Base-by-base conservation (phyloP, 2,113 vertebrate genomes). In the Triplophysa tibetana region DNA sequence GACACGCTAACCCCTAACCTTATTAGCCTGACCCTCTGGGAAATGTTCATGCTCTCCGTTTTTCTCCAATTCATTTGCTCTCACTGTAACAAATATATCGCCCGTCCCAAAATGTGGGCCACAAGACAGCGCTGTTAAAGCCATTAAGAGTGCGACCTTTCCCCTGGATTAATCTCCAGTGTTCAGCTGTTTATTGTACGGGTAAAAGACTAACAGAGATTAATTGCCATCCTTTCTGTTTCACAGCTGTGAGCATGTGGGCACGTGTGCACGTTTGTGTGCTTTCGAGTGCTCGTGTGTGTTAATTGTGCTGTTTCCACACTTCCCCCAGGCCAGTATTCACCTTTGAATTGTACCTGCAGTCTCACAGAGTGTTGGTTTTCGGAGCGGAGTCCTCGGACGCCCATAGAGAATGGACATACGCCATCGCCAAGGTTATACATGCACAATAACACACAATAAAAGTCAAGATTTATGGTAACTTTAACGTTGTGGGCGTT, bases 291-390 rank as follows among this genome's bases (percentile, higher is more conserved):
- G 65, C 66, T 67, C 45, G 61, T 77, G 77, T 48, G 21, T 50
- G 58, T 52, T 78, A 77, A 75, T 83, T 23, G 69, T 64, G 60
- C 88, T 29, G 64, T 78, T 79, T 48, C 86, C 82, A 10, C 2
- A 87, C 17, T 74, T 91, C 29, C 84, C 89, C 50, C 90, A 99
- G 96, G 92, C 91, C 95, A 26, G 87, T 96, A 90, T 97, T 96
- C 87, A 94, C 95, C 24, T 95, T 96, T 89, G 97, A 98, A 92
- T 92, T 98, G 83, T 97, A 95, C 89, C 91, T 98, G 88, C 90
- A 91, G 87, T 94, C 94, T 19, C 96, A 97, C 86, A 94, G 93
- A 70, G 89, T 91, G 56, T 94, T 98, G 90, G 89, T 93, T 0
- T 95, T 98, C 80, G 96, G 95, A 76, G 93, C 93, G 3, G 95